phyloP scores from a whole-genome alignment of 2,888 invertebrate genomes.

The Drosophila pseudotakahashii region DNA sequence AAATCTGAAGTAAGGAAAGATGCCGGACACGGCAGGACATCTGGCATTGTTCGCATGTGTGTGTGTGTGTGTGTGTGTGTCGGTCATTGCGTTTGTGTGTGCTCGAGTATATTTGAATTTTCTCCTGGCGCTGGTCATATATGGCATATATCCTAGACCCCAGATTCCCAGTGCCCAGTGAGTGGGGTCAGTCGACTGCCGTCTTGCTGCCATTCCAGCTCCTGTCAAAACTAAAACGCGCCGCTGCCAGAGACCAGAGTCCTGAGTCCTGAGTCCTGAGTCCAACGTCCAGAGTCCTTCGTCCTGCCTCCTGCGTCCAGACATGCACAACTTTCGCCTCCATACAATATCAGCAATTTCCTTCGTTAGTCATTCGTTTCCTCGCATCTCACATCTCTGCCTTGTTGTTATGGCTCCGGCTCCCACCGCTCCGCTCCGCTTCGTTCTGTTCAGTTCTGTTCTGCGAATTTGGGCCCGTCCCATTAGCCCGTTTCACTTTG shows the following conservation, averaged over 20 bases:
- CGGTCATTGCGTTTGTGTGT: slow-evolving; percentile 9
- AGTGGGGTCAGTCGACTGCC: slow-evolving; percentile 37
- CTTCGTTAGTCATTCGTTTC: slow-evolving; percentile 78
- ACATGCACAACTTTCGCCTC: slow-evolving; percentile 73
- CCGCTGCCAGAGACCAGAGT: slow-evolving; percentile 57
- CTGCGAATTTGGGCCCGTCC: slow-evolving; percentile 60
- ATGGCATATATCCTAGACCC: slow-evolving; percentile 12
- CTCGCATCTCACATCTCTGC: slow-evolving; percentile 50
- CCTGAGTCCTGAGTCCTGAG: slow-evolving; percentile 10
- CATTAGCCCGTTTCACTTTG: slow-evolving; percentile 74
- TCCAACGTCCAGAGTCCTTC: slow-evolving; percentile 1
- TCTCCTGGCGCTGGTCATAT: slow-evolving; percentile 28
- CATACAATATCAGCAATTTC: slow-evolving; percentile 79
- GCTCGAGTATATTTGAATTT: slow-evolving; percentile 55
- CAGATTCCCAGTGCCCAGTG: slow-evolving; percentile 1
- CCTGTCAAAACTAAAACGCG: slow-evolving; percentile 76
- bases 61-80: slow-evolving; percentile 29
- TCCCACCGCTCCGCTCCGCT: slow-evolving; percentile 44
- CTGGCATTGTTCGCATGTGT: slow-evolving; percentile 49
- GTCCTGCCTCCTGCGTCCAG: slow-evolving; percentile 33
- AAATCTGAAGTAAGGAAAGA: slow-evolving; percentile 53
- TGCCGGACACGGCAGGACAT: slow-evolving; percentile 56
- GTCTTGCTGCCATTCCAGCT: slow-evolving; percentile 56
- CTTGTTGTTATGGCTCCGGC: slow-evolving; percentile 69
- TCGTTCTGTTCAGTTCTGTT: slow-evolving; percentile 40